Evolutionary conservation across 2,113 vertebrate genomes (phyloP), one percentile per base, ranked within the genome.

Genomic region (Sitta europaea): DNA sequence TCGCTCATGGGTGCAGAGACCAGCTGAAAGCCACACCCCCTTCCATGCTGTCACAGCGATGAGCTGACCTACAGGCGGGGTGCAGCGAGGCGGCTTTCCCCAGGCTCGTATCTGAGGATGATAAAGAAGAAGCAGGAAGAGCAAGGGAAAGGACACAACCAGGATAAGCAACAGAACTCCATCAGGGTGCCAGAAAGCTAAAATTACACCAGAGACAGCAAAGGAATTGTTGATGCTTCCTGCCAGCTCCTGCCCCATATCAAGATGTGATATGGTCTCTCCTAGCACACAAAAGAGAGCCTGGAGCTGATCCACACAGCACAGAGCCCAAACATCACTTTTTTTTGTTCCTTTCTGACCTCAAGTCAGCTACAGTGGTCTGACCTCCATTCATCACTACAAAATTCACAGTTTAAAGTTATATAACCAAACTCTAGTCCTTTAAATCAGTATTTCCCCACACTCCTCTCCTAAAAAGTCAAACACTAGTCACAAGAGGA

Each of bases 121-220:
- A 90, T 81, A 92, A 94, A 75, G 29, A 38, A 88, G 43, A 33
- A 84, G 43, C 45, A 87, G 90, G 77, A 91, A 94, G 85, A 68
- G 63, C 70, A 86, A 94, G 35, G 14, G 70, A 84, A 72, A 89
- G 77, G 78, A 66, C 88, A 86, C 14, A 36, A 54, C 8, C 21
- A 73, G 90, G 51, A 87, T 43, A 65, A 92, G 45, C 61, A 82
- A 62, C 31, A 94, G 40, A 81, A 42, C 22, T 31, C 47, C 42
- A 62, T 22, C 22, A 48, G 63, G 11, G 17, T 61, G 83, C 47
- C 21, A 4, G 72, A 88, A 94, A 77, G 58, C 63, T 90, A 80
- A 90, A 94, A 83, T 91, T 76, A 90, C 27, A 70, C 45, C 5
- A 6, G 33, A 85, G 28, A 29, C 21, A 88, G 53, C 13, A 61